Conservation (phyloP, 2,113 vertebrate genomes). For the Octodon degus region DNA sequence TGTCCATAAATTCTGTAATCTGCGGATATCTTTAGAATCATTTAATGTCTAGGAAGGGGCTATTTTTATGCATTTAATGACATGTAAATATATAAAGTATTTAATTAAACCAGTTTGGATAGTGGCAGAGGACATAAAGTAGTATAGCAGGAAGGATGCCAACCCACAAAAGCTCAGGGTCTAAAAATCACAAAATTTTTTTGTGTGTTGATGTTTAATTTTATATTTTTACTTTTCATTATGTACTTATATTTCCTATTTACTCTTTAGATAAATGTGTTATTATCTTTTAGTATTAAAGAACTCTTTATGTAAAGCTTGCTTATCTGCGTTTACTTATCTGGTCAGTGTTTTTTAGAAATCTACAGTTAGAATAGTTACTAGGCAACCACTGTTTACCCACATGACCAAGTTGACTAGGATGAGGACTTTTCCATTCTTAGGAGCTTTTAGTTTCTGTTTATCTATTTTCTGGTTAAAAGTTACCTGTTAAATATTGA, state of each 20-base stretch:
- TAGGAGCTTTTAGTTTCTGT: conserved; percentile 28
- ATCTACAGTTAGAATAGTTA: conserved; percentile 49
- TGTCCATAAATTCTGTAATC: not conserved
- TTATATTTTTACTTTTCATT: conserved; percentile 58
- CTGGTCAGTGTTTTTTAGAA: conserved; percentile 61
- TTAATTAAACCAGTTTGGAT: not conserved
- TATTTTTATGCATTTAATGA: conserved; percentile 30
- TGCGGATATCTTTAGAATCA: conserved; percentile 20
- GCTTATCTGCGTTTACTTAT: conserved; percentile 43
- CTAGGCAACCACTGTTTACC: conserved; percentile 28
- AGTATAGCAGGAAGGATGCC: not conserved
- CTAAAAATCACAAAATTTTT: not conserved
- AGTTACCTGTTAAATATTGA: conserved; percentile 22
- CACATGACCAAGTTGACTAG: conserved; percentile 38
- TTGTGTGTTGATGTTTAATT: conserved; percentile 44
- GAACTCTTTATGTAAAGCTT: conserved; percentile 47
- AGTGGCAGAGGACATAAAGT: not conserved
- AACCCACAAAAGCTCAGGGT: not conserved
- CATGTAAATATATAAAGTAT: not conserved
- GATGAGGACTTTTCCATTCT: conserved; percentile 21
- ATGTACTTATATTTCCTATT: conserved; percentile 42
- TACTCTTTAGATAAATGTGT: conserved; percentile 25
- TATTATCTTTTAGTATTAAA: conserved; percentile 36
- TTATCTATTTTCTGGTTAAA: conserved; percentile 37
- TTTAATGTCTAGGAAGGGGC: conserved; percentile 34